Base-by-base conservation (phyloP, 2,888 invertebrate genomes). In the Octonoba sinensis region DNA sequence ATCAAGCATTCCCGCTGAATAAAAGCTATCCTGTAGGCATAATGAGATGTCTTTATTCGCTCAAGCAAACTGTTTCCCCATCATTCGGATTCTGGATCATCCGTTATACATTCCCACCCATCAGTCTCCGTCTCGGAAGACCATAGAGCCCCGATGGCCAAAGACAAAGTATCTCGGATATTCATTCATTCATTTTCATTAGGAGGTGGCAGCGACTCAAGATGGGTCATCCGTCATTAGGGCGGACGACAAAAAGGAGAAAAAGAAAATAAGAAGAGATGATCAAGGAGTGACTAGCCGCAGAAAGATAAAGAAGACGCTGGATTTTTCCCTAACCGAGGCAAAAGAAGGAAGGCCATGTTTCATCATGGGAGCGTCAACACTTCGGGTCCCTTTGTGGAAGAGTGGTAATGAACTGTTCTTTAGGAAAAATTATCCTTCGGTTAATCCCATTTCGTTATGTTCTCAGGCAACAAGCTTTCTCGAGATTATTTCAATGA, bases 101-200 rank as follows among this genome's bases (percentile, higher is more conserved):
- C 36, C 18, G 46, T 62, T 62, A 62, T 44, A 44, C 36, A 36
- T 36, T 44, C 44, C 13, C 59, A 36, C n/a, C 18, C 62, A 16
- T 44, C 62, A 36, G 36, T 36, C 36, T 36, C 36, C 36, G 36
- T 36, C 36, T 36, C 36, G 36, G 36, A 36, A 36, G 36, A 8
- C 44, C 62, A 16, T n/a, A n/a, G 62, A 44, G 27, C 59, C 16
- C 24, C 44, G 62, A 44, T n/a, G 57, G 57, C 20, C n/a, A 62
- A 59, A 71, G 77, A 71, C 77, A 78, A 65, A 78, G 65, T 70
- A 65, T 57, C 71, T 22, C 62, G 77, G 77, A 71, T 78, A 78
- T 78, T 72, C 60, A 72, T 78, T 71, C 77, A 78, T 79, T 72
- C 72, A 72, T 79, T 79, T 79, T 79, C 78, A 79, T 79, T 79